Evolutionary conservation across 2,888 invertebrate genomes (phyloP).

Genomic region (Campoplex nolae): DNA sequence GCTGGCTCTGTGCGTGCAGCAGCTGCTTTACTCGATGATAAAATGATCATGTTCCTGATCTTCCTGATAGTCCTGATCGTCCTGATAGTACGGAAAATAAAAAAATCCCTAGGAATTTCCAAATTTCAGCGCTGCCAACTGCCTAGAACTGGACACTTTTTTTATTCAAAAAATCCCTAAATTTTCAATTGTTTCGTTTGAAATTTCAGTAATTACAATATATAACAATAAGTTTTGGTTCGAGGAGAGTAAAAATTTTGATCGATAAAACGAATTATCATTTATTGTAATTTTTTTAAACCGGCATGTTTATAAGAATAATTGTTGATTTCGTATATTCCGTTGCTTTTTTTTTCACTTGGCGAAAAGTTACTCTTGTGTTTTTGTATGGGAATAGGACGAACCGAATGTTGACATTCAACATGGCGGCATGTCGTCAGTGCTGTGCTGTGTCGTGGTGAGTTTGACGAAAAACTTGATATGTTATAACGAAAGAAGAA

Average conservation of each 20-base stretch:
- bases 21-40: no score
- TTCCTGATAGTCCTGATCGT: background rate
- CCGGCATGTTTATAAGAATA: background rate
- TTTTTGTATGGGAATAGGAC: slow-evolving; percentile 64
- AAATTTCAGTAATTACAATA: slow-evolving; percentile 46
- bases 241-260: background rate
- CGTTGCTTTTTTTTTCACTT: slow-evolving; percentile 26
- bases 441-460: slow-evolving; percentile 98
- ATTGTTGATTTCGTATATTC: background rate
- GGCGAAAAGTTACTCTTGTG: slow-evolving; percentile 62
- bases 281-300: background rate
- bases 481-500: slow-evolving; percentile 40
- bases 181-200: slow-evolving; percentile 58
- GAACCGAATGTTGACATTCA: slow-evolving; percentile 90
- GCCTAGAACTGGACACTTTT: slow-evolving; percentile 25
- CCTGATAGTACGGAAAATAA: background rate
- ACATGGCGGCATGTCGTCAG: slow-evolving; percentile 98
- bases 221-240: slow-evolving; percentile 41
- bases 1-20: no score
- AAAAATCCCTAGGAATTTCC: background rate
- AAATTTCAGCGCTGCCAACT: slow-evolving; percentile 39
- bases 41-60: no score
- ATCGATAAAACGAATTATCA: background rate
- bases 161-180: slow-evolving; percentile 58
- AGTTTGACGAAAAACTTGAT: slow-evolving; percentile 86